Conservation (phyloP, 2,888 invertebrate species). For the Chrysotoxum bicinctum region DNA sequence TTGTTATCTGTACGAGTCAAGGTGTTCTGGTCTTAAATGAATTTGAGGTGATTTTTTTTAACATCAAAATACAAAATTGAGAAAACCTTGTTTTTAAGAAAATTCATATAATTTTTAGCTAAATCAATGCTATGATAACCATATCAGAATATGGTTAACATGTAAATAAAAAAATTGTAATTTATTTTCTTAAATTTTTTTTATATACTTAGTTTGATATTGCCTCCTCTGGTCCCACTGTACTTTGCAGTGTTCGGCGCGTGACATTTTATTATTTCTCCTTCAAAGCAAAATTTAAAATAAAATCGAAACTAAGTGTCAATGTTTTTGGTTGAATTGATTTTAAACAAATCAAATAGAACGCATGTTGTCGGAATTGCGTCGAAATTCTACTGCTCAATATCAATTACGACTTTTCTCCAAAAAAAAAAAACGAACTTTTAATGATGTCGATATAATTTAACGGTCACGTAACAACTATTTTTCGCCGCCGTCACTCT, state of each 20-base stretch:
- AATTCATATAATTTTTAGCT: too few relatives aligned
- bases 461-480: conserved; percentile 6
- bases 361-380: conserved; percentile 17
- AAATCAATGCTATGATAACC: too few relatives aligned
- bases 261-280: conserved; percentile 20
- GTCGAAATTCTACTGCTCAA: neutral
- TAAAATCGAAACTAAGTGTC: conserved; percentile 1
- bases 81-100: too few relatives aligned
- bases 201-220: neutral
- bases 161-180: too few relatives aligned
- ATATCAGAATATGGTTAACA: too few relatives aligned
- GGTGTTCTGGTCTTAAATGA: too few relatives aligned
- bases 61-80: too few relatives aligned
- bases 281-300: neutral
- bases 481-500: conserved; percentile 20
- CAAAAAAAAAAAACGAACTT: neutral
- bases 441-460: neutral
- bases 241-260: neutral
- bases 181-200: too few relatives aligned
- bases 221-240: neutral
- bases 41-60: too few relatives aligned
- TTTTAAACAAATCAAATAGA: conserved; percentile 6
- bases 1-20: too few relatives aligned
- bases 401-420: neutral
- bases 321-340: conserved; percentile 19